Percentiles rank a stretch among this genome's conserved stretches.
Evolutionary conservation across 2,797 vertebrate genomes (phyloP).

Genomic region (Ceyx erithaca): DNA sequence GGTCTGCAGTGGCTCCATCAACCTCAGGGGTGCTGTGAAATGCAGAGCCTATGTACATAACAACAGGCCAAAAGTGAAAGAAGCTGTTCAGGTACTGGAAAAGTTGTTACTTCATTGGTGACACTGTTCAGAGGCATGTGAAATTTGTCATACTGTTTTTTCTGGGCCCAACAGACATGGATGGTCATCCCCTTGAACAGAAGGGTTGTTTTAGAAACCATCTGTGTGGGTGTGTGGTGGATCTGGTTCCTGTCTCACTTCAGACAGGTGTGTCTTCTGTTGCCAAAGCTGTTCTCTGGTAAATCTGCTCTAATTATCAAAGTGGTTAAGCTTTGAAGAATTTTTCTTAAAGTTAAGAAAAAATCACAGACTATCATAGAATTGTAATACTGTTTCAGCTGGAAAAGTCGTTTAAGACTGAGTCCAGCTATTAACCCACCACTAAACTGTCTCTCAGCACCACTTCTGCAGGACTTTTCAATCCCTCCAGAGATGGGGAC

Average conservation of each 20-base stretch:
- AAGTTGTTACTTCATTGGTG: background rate
- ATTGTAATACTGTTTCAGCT: too few species aligned
- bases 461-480: too few species aligned
- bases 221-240: accelerated
- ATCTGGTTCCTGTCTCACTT: background rate
- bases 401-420: too few species aligned
- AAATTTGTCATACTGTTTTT: background rate
- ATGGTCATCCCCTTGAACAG: background rate
- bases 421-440: too few species aligned
- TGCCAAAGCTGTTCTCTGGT: background rate
- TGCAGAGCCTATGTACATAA: conserved; percentile 89
- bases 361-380: background rate
- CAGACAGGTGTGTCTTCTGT: background rate
- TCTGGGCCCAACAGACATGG: background rate
- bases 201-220: background rate
- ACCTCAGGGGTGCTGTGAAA: conserved; percentile 85
- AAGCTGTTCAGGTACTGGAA: conserved; percentile 86
- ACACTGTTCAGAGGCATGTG: accelerated
- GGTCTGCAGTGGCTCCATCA: conserved; percentile 84
- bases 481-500: too few species aligned
- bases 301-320: background rate
- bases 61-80: conserved; percentile 89
- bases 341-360: background rate
- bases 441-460: too few species aligned
- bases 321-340: background rate